Base-by-base conservation (phyloP, 2,888 invertebrate species). In the Pristionchus fissidentatus region DNA sequence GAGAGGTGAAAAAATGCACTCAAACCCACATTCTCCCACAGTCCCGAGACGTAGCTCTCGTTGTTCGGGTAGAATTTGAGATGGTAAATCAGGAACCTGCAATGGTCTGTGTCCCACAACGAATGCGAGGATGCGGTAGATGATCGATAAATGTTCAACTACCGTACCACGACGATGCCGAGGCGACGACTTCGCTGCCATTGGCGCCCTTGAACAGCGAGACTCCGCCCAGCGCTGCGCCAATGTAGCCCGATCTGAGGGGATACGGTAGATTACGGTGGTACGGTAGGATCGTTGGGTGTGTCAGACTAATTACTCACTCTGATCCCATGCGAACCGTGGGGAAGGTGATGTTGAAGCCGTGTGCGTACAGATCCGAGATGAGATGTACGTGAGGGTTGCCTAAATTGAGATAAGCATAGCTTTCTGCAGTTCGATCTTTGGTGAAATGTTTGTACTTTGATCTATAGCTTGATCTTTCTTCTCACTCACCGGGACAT, bases 271-370 rank as follows among this genome's bases (percentile, higher is more conserved):
- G 57, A 26, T 22, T 62, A 81, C 46, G 52, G 57, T 41, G 57
- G 55, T n/a, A 41, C 7, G 22, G 29, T 32, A 13, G 49, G 79
- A 4, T 38, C 49, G 70, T 10, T 41, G 49, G 49, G 75, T 49
- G 32, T 46, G 75, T 49, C 49, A 49, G 75, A 29, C 8, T 5
- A 26, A 60, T 15, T 60, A 85, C 91, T 85, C 82, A 91, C 91
- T 90, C 90, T 10, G 87, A 87, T 83, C 92, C 92, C 77, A 92
- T 84, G 46, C 90, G 86, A 52, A 92, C 88, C 26, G 88, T 91
- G 22, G 92, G 92, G 85, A 89, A 92, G 57, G 91, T 89, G 49
- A 92, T 88, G 85, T 92, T 92, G 87, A 89, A 86, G 32, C 90
- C 90, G 82, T 88, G 90, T 70, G 89, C 87, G 86, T 87, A 92